Base-by-base conservation (phyloP, 2,888 invertebrate genomes). In the Heliconius sara region DNA sequence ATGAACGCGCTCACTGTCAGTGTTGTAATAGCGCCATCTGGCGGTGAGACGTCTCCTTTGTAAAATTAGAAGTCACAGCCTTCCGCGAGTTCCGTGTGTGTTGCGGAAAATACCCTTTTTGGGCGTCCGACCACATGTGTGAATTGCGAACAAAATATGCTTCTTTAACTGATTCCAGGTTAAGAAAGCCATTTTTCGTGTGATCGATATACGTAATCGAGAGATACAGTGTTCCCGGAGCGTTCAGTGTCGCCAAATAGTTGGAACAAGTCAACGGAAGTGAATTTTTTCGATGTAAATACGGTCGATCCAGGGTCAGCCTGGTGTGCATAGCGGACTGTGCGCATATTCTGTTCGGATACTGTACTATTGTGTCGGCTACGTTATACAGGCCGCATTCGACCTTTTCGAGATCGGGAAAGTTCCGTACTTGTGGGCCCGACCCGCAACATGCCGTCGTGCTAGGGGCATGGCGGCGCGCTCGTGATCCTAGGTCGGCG, bases 121-220 rank as follows among this genome's bases (percentile, higher is more conserved):
- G 96, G 96, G 96, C 96, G 96, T 96, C 96, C 95, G 95, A 96
- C 96, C 96, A 96, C 96, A 96, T 96, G 96, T 96, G 96, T 95
- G 95, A 91, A 92, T 93, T 90, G 93, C 92, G 93, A 94, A 93
- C 93, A 93, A 94, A 94, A 91, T 95, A 94, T 91, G 93, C 91
- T 93, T 93, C 90, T 92, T 84, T 87, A 89, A 93, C 93, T 93
- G 93, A 90, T 93, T 92, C 88, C 89, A 88, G 89, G 86, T 87
- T 84, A 85, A 85, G 88, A 86, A 89, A 89, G 85, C 87, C 84
- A 85, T 89, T 90, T 92, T 91, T 85, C 86, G 86, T 89, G 91
- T 90, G 90, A 88, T 88, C 88, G 86, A 85, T 88, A 89, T 85
- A 87, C 84, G 86, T 85, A 85, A 89, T 90, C 87, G 90, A 88